Evolutionary conservation across 2,113 vertebrate species (phyloP).

Genomic region (Myiagra hebetior): DNA sequence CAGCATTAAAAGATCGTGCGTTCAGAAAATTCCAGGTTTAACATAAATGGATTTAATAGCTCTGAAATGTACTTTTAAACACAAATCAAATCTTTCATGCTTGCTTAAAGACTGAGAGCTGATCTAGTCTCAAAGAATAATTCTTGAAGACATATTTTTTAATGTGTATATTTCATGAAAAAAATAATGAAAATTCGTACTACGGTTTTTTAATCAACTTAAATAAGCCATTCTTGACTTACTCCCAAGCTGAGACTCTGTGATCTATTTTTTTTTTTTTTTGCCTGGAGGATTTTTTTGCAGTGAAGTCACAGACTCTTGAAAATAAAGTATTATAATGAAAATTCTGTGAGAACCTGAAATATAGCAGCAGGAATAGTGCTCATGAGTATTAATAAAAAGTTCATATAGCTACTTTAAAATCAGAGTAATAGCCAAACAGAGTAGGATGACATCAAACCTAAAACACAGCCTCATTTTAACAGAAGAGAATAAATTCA

Average conservation of each 20-base stretch:
- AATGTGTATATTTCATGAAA: not conserved
- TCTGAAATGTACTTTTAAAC: not conserved
- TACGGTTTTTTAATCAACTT: not conserved
- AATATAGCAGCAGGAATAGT: not conserved
- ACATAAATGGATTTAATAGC: not conserved
- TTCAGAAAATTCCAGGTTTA: not conserved
- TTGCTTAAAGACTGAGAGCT: not conserved
- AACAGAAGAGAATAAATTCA: constrained; percentile 15
- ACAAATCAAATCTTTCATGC: not conserved
- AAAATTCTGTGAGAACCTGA: not conserved
- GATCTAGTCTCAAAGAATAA: not conserved
- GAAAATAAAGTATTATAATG: not conserved
- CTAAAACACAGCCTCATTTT: not conserved
- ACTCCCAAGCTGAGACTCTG: not conserved
- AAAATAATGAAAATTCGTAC: not conserved
- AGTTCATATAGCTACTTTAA: not conserved
- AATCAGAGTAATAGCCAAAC: not conserved
- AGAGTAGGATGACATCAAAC: not conserved
- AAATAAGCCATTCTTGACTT: not conserved
- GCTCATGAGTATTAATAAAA: not conserved
- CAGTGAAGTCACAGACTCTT: not conserved
- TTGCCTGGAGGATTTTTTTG: not conserved
- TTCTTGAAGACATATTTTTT: not conserved
- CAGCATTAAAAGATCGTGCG: not conserved
- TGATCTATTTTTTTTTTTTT: not conserved